Evolutionary conservation across 2,888 invertebrate species (phyloP).

Genomic region (Frankliniella fusca): DNA sequence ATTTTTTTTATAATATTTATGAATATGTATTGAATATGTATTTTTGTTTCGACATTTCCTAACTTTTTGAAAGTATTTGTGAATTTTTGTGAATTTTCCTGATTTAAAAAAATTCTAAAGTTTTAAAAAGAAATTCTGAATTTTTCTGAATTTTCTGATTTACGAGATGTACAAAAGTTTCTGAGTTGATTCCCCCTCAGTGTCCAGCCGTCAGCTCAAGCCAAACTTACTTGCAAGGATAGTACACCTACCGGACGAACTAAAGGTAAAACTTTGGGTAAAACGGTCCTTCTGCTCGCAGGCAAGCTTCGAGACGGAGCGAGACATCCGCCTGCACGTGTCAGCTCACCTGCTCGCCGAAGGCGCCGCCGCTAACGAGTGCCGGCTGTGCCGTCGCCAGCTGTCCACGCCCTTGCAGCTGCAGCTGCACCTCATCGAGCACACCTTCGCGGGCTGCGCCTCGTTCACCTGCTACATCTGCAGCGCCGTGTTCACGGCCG

Average conservation of each 20-base stretch:
- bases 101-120: too few relatives aligned
- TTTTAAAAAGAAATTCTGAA: too few relatives aligned
- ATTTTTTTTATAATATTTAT: too few relatives aligned
- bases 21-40: too few relatives aligned
- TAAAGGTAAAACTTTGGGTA: neutral
- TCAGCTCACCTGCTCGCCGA: slow-evolving; percentile 54
- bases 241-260: neutral
- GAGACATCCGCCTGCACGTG: slow-evolving; percentile 60
- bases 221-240: too few relatives aligned
- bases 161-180: too few relatives aligned
- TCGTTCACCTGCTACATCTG: slow-evolving; percentile 84
- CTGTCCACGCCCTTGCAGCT: slow-evolving; percentile 75
- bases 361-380: slow-evolving; percentile 58
- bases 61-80: too few relatives aligned
- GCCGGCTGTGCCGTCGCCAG: slow-evolving; percentile 74
- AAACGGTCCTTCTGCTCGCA: slow-evolving; percentile 36
- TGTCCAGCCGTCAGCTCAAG: too few relatives aligned
- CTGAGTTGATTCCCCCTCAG: too few relatives aligned
- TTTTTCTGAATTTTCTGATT: too few relatives aligned
- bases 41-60: too few relatives aligned
- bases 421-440: slow-evolving; percentile 86
- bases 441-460: slow-evolving; percentile 83
- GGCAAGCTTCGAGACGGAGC: slow-evolving; percentile 59
- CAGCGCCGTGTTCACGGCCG: slow-evolving; percentile 79
- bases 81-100: too few relatives aligned